Conservation (phyloP, 1,140 invertebrate species). For the Alviniconcha marisindica region DNA sequence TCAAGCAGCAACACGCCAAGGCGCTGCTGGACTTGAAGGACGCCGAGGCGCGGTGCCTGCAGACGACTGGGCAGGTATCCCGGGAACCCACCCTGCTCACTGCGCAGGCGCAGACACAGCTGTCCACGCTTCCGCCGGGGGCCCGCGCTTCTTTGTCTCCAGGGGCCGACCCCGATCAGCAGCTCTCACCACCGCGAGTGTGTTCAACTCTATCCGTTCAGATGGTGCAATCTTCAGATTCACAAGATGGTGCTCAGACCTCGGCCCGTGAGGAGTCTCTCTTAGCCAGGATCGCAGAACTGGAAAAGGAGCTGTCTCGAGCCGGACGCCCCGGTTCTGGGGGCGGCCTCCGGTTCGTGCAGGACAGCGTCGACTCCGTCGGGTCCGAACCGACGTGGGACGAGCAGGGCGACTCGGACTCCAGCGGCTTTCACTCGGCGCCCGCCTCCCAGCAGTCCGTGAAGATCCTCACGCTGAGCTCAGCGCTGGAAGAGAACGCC, state of each 20-base stretch:
- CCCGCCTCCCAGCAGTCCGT: not conserved
- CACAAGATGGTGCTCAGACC: not conserved
- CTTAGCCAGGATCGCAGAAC: not conserved
- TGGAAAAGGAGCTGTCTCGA: not conserved
- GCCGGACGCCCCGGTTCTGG: not conserved
- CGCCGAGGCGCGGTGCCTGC: conserved; percentile 3
- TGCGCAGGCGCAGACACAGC: not conserved
- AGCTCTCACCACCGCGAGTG: not conserved
- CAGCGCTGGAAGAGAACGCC: conserved; percentile 16
- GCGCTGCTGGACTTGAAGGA: conserved; percentile 1
- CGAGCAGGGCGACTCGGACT: not conserved
- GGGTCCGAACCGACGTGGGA: no score
- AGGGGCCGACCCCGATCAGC: not conserved
- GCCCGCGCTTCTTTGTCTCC: not conserved
- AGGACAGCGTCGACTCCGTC: not conserved
- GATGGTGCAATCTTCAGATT: conserved; percentile 23
- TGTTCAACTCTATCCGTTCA: conserved; percentile 28
- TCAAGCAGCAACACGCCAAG: conserved; percentile 32
- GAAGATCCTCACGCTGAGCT: conserved; percentile 21
- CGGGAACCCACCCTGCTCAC: conserved; percentile 21
- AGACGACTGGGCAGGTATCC: not conserved
- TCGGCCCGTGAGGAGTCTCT: not conserved
- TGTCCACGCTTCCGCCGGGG: not conserved
- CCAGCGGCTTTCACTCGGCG: not conserved
- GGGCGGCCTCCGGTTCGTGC: not conserved